A percentile compares a stretch with the other conserved stretches of the same genome.
These are phyloP conservation scores for Lates japonicus DNA, from an alignment of 2,797 vertebrate genomes.

Conservation along the genomic window DNA sequence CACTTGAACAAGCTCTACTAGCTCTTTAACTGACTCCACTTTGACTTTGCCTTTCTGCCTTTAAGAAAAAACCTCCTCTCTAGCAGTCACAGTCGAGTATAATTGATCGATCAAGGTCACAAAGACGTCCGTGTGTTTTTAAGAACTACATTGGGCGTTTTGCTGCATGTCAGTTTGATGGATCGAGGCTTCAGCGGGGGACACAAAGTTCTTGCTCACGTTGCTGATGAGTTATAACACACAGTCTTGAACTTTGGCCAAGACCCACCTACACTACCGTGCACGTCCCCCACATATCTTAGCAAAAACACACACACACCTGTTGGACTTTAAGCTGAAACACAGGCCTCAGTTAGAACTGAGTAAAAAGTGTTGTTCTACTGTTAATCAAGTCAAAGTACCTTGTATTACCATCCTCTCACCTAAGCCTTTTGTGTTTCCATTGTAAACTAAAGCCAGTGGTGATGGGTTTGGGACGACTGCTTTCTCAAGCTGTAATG, in stretches of 20 bases:
- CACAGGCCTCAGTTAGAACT: background rate
- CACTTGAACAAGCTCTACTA: background rate
- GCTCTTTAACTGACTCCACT: background rate
- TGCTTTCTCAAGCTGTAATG: too few relatives aligned
- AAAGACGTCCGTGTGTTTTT: background rate
- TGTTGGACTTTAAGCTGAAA: conserved; percentile 20
- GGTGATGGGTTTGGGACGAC: background rate
- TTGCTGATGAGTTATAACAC: conserved; percentile 43
- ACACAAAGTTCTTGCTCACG: conserved; percentile 25
- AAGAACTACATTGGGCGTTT: background rate
- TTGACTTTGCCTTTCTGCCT: background rate
- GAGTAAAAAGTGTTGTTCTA: background rate
- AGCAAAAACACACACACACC: conserved; percentile 8
- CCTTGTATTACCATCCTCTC: background rate
- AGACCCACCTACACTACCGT: conserved; percentile 37
- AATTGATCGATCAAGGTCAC: conserved; percentile 2
- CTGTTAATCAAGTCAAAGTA: conserved; percentile 3
- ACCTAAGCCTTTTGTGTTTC: too few relatives aligned
- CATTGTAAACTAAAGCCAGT: background rate
- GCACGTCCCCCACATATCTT: conserved; percentile 3
- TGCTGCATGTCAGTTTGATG: conserved; percentile 5
- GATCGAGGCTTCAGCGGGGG: background rate
- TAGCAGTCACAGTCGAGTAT: background rate
- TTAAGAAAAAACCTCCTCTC: background rate
- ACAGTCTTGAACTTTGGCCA: conserved; percentile 57